These are phyloP conservation scores for Brachionus angularis DNA, from an alignment of 1,140 invertebrate species.

Conservation along the genomic window DNA sequence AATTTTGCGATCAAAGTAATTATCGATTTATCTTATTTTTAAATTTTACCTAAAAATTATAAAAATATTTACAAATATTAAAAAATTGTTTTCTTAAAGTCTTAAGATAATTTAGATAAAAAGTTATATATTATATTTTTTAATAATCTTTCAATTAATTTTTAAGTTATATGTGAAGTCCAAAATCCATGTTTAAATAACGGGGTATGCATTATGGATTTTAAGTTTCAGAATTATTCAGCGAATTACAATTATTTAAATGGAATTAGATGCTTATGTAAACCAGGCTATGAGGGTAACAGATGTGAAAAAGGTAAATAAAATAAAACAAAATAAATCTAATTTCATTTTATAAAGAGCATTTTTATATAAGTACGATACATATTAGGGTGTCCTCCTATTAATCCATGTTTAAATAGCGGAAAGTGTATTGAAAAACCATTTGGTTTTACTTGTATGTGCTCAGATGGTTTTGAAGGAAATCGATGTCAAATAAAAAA, in stretches of 20 bases:
- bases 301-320: slow-evolving; percentile 39
- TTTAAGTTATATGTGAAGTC: slow-evolving; percentile 11
- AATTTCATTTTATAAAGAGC: neutral
- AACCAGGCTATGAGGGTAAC: slow-evolving; percentile 37
- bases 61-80: too few species aligned
- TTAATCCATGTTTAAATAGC: slow-evolving; percentile 44
- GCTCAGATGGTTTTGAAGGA: slow-evolving; percentile 1
- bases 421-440: slow-evolving; percentile 20
- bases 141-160: too few species aligned
- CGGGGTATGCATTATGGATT: slow-evolving; percentile 35
- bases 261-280: slow-evolving; percentile 13
- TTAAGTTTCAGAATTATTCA: neutral
- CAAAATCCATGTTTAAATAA: slow-evolving; percentile 41
- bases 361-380: slow-evolving; percentile 34
- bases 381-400: slow-evolving; percentile 31
- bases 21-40: neutral
- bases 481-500: slow-evolving; percentile 26
- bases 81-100: neutral
- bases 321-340: neutral
- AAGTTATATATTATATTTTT: too few species aligned
- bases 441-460: slow-evolving; percentile 33
- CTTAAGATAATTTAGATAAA: neutral
- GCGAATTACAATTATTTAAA: neutral
- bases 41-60: neutral
- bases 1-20: slow-evolving; percentile 34